Base-by-base conservation (phyloP, 1,140 invertebrate species). In the Palaemon carinicauda region DNA sequence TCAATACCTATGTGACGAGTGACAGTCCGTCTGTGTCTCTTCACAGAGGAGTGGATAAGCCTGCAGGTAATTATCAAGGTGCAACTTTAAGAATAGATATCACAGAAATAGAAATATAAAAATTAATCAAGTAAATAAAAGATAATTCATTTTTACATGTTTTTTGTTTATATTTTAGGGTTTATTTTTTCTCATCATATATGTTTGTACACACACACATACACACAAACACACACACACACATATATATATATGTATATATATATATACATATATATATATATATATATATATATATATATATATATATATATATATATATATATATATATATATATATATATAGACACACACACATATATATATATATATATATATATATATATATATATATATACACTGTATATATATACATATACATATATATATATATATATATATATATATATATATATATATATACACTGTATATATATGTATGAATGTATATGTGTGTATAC, bases 221-320 rank as follows among this genome's bases (percentile, higher is more conserved):
- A n/a, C n/a, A n/a, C n/a, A n/a, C n/a, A n/a, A n/a, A n/a, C n/a
- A n/a, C n/a, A n/a, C n/a, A n/a, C n/a, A n/a, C n/a, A n/a, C n/a
- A n/a, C 27, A 14, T 65, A 65, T 65, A 14, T 65, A 65, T 51
- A 7, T 51, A 41, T 51, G 7, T 78, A 24, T 41, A 53, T 50
- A n/a, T 21, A 51, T 10, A 77, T 77, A 50, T 77, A 77, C 51
- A 77, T 77, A 77, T 77, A 77, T 77, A 77, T 78, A 52, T 78
- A 78, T 78, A 52, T 78, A 51, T 51, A 52, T 78, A 78, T 78
- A 65, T 65, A 65, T 65, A n/a, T 65, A n/a, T 65, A 1, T 65
- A n/a, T 65, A n/a, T 65, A 27, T n/a, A 1, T 2, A 1, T 65
- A 1, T 65, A 12, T 65, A n/a, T 65, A 1, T 21, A n/a, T 65